phyloP scores from a whole-genome alignment of 2,888 invertebrate species.

The Argyresthia albistria region DNA sequence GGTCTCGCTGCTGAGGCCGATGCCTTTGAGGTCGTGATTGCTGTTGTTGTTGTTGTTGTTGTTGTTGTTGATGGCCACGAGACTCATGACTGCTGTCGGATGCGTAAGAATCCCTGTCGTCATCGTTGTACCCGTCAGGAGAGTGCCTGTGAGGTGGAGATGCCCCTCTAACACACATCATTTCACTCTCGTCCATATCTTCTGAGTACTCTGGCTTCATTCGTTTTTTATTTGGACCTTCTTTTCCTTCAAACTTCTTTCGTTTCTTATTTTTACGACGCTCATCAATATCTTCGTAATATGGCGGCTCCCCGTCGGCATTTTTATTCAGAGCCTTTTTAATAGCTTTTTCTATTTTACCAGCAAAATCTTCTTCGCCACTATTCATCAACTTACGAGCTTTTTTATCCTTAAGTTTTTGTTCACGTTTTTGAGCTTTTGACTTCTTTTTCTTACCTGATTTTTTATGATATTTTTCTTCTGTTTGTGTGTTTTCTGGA shows the following conservation, averaged over 20 bases:
- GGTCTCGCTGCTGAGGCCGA: constrained; percentile 46
- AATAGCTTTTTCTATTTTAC: constrained; percentile 84
- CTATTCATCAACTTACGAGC: constrained; percentile 58
- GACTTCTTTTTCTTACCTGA: constrained; percentile 69
- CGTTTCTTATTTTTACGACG: constrained; percentile 69
- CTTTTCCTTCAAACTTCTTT: constrained; percentile 72
- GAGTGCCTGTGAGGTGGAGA: constrained; percentile 71
- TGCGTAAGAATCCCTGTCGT: constrained; percentile 67
- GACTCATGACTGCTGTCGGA: constrained; percentile 71
- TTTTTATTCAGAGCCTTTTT: constrained; percentile 82
- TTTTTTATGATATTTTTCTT: constrained; percentile 46
- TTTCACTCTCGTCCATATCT: constrained; percentile 82
- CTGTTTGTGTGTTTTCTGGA: constrained; percentile 31
- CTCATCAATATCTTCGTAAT: constrained; percentile 61
- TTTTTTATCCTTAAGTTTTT: constrained; percentile 63
- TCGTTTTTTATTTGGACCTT: constrained; percentile 71
- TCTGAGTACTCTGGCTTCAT: constrained; percentile 69
- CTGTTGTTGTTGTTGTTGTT: constrained; percentile 50
- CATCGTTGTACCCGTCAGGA: constrained; percentile 52
- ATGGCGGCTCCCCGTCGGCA: constrained; percentile 52
- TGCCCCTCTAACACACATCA: constrained; percentile 85
- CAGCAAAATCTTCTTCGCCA: constrained; percentile 82
- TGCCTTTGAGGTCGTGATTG: constrained; percentile 57
- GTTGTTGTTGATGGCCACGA: constrained; percentile 56
- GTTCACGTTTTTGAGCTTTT: constrained; percentile 58